These are phyloP conservation scores for Chironomus striatipennis DNA, from an alignment of 1,140 invertebrate genomes.

Conservation along the genomic window DNA sequence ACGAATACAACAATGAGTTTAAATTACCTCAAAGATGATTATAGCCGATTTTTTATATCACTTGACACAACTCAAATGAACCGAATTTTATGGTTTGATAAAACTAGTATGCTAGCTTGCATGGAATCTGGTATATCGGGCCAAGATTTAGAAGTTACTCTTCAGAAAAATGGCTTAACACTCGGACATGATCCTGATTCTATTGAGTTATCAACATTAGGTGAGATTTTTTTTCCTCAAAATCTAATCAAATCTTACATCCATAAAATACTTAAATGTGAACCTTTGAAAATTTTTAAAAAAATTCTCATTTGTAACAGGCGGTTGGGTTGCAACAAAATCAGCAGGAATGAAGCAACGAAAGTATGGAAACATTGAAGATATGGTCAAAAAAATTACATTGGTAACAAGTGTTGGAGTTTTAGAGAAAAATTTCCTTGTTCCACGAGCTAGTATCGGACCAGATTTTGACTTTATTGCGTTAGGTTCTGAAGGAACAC, in stretches of 20 bases:
- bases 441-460: conserved; percentile 54
- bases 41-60: conserved; percentile 51
- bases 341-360: conserved; percentile 80
- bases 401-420: conserved; percentile 56
- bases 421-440: conserved; percentile 51
- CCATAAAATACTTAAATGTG: too few species aligned
- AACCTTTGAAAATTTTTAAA: too few species aligned
- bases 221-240: too few species aligned
- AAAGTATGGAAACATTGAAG: conserved; percentile 67
- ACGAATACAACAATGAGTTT: conserved; percentile 61
- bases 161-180: conserved; percentile 43
- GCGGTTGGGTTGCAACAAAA: conserved; percentile 69
- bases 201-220: conserved; percentile 62
- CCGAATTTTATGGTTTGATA: conserved; percentile 52
- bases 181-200: conserved; percentile 65
- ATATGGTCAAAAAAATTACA: conserved; percentile 55
- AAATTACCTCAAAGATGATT: conserved; percentile 52
- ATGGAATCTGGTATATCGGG: conserved; percentile 59
- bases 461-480: conserved; percentile 66
- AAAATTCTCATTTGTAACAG: too few species aligned
- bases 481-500: conserved; percentile 62
- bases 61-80: conserved; percentile 64
- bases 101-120: conserved; percentile 53
- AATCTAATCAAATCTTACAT: too few species aligned
- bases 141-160: conserved; percentile 50